Evolutionary conservation across 2,797 vertebrate species (phyloP).

Genomic region (Diplodus sargus): DNA sequence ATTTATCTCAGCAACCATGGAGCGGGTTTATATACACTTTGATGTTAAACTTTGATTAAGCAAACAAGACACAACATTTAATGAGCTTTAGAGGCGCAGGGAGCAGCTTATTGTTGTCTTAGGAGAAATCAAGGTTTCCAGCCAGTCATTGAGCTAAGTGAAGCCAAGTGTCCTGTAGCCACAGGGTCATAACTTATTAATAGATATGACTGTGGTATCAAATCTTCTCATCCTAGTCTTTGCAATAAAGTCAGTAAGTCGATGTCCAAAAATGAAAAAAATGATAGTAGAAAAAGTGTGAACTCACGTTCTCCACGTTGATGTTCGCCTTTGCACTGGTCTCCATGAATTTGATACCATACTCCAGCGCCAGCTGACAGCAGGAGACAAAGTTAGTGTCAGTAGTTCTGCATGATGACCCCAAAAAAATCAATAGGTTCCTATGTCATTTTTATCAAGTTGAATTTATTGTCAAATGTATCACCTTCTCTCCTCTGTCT

Average conservation of each 20-base stretch:
- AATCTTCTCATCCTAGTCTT: no score
- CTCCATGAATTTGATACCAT: constrained; percentile 99
- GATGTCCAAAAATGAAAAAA: neutral
- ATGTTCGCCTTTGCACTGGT: constrained; percentile 99
- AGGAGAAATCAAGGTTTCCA: neutral
- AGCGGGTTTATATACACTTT: neutral
- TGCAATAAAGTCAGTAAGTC: no score
- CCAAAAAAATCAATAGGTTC: neutral
- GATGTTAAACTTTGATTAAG: neutral
- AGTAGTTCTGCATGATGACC: neutral
- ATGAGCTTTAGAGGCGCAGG: neutral
- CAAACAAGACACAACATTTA: neutral
- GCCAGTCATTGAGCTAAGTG: neutral
- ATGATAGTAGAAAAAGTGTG: neutral
- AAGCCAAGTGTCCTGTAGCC: neutral
- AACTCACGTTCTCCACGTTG: constrained; percentile 97
- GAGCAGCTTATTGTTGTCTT: neutral
- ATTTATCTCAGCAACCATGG: neutral
- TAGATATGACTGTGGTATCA: no score
- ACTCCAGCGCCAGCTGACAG: constrained; percentile 92
- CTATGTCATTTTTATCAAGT: neutral
- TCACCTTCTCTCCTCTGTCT: constrained; percentile 96
- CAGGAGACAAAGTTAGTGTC: constrained; percentile 5
- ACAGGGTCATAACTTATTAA: neutral
- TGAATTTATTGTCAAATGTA: neutral